Percentiles rank a stretch among this genome's conserved stretches.
Evolutionary conservation across 2,797 vertebrate species (phyloP).

Genomic region (Halcyon leucocephala): DNA sequence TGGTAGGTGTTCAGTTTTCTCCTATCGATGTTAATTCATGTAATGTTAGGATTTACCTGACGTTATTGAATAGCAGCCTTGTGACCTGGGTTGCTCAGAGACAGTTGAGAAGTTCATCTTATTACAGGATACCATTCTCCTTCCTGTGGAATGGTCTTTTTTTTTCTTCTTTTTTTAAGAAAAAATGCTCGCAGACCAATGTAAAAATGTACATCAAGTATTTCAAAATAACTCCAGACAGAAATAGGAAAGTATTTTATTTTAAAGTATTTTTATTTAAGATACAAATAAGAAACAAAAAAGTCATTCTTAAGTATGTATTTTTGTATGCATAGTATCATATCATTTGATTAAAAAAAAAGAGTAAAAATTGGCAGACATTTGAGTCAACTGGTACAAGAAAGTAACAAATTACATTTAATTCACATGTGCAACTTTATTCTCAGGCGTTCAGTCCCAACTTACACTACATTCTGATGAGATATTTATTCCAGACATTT

Average conservation of each 20-base stretch:
- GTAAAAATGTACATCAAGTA: constrained; percentile 20
- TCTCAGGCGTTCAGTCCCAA: neutral
- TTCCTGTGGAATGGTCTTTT: constrained; percentile 22
- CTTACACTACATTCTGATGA: neutral
- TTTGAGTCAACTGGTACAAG: neutral
- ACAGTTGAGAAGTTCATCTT: neutral
- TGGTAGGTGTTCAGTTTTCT: constrained; percentile 59
- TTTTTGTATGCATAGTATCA: constrained; percentile 35
- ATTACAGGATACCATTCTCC: neutral
- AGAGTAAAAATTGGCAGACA: neutral
- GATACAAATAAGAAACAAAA: neutral
- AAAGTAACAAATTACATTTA: neutral
- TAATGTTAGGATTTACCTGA: constrained; percentile 43
- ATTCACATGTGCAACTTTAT: neutral
- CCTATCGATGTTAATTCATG: constrained; percentile 41
- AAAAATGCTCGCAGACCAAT: neutral
- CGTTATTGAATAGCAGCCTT: neutral
- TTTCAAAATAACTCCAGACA: neutral
- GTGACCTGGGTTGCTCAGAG: neutral
- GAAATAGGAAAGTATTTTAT: constrained; percentile 11
- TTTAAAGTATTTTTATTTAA: constrained; percentile 34
- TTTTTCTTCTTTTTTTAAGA: neutral
- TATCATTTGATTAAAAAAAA: neutral
- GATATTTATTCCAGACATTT: neutral
- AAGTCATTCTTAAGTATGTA: neutral